Conservation (phyloP, 2,797 vertebrate genomes). For the Knipowitschia caucasica region DNA sequence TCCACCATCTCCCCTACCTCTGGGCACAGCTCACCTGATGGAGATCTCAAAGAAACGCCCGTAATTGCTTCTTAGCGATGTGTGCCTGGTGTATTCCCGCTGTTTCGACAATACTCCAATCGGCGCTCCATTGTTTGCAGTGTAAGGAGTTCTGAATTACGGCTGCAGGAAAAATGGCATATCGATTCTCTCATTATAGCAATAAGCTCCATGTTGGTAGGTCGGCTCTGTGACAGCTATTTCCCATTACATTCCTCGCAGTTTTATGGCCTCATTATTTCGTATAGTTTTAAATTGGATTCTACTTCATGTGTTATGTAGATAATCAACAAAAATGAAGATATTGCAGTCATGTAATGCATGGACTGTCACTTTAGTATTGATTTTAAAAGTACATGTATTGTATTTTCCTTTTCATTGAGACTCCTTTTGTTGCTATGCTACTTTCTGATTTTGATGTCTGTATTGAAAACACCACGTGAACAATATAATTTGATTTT, state of each 20-base stretch:
- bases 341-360: not conserved
- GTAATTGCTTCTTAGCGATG: slow-evolving; percentile 59
- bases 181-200: slow-evolving; percentile 48
- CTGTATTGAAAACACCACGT: too few species aligned
- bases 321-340: not conserved
- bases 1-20: slow-evolving; percentile 42
- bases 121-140: slow-evolving; percentile 28
- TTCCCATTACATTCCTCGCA: slow-evolving; percentile 24
- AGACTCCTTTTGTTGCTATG: not conserved
- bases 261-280: slow-evolving; percentile 2
- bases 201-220: slow-evolving; percentile 34
- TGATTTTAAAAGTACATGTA: not conserved
- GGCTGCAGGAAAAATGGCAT: slow-evolving; percentile 32
- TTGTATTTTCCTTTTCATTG: not conserved
- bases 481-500: too few species aligned
- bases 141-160: slow-evolving; percentile 47
- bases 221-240: slow-evolving; percentile 32
- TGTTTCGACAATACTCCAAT: slow-evolving; percentile 50
- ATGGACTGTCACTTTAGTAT: not conserved
- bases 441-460: not conserved
- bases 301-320: not conserved
- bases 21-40: slow-evolving; percentile 37
- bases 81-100: slow-evolving; percentile 48
- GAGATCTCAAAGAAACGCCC: slow-evolving; percentile 54
- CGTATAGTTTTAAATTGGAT: not conserved